These are phyloP conservation scores for Pocota personata DNA, from an alignment of 2,888 invertebrate species.

Conservation along the genomic window DNA sequence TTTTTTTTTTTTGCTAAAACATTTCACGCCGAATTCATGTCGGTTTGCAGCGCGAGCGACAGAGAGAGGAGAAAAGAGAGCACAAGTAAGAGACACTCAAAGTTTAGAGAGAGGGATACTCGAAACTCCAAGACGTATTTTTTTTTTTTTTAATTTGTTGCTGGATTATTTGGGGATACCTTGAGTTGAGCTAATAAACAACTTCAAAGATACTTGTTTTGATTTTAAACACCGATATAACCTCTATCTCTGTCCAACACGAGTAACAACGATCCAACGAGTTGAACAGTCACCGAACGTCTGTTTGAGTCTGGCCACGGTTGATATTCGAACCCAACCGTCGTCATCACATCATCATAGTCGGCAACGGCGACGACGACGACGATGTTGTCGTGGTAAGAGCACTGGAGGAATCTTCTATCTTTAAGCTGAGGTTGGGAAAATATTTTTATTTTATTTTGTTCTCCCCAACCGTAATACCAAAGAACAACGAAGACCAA, in stretches of 20 bases:
- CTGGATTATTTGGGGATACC: constrained; percentile 47
- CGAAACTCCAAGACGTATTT: constrained; percentile 15
- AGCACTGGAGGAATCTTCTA: constrained; percentile 61
- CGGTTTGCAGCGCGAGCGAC: constrained; percentile 52
- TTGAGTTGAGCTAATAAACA: constrained; percentile 40
- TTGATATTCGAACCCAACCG: constrained; percentile 69
- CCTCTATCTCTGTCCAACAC: constrained; percentile 59
- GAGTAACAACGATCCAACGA: constrained; percentile 72
- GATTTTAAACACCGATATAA: constrained; percentile 37
- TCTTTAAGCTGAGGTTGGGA: constrained; percentile 29
- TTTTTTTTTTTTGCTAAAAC: constrained; percentile 38
- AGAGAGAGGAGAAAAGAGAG: background rate
- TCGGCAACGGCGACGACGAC: background rate
- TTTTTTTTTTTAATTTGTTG: constrained; percentile 24
- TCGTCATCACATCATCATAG: constrained; percentile 30
- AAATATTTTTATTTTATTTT: background rate
- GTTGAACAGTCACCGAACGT: constrained; percentile 76
- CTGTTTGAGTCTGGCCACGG: constrained; percentile 68
- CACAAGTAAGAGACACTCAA: background rate
- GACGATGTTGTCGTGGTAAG: constrained; percentile 49
- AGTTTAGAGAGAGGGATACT: background rate
- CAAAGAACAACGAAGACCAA: constrained; percentile 58
- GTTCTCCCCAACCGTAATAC: constrained; percentile 22
- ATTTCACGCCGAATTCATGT: constrained; percentile 55
- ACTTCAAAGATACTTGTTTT: constrained; percentile 62